Base-by-base conservation (phyloP, 2,797 vertebrate genomes). In the Hydrocynus forskahlii region DNA sequence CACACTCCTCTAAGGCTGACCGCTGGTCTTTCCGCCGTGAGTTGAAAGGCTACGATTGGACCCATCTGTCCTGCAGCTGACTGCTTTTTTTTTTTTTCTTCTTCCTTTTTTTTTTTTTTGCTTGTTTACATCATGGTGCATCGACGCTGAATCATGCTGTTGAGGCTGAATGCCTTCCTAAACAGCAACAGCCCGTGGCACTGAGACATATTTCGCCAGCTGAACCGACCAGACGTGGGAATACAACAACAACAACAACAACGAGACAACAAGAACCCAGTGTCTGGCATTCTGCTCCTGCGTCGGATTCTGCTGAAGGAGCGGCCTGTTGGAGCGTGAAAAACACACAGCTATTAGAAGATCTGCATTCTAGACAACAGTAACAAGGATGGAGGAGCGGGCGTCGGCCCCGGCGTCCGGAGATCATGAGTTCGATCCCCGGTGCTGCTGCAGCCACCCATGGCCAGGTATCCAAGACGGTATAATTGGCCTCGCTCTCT, bases 111-210 rank as follows among this genome's bases (percentile, higher is more conserved):
- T 68, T 48, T 60, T 13, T 43, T 55, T 79, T 45, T 64, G 21
- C 35, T 43, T 67, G 50, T 76, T 70, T 38, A 63, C 52, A 23
- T 55, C 48, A n/a, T 2, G 25, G 4, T 6, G 35, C 38, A 12
- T 73, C 50, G 55, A 70, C 9, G 67, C 55, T 76, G 74, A 63
- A 71, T 71, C 25, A n/a, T 13, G 52, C 59, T n/a, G 50, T 38
- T 57, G 66, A 70, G 80, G 75, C 74, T 14, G 69, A 70, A 68
- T 54, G 54, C 52, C 66, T 78, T 68, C 60, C 69, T 74, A 74
- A 70, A 83, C 48, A 50, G 77, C 48, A 16, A 69, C 35, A 76
- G 77, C 59, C 55, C 43, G 35, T 62, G 23, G 63, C 48, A 69
- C 70, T 7, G 35, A 68, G 59, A 62, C 8, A 10, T 52, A 71